Base-by-base conservation (phyloP, 2,797 vertebrate species). In the Gymnoscopelus braueri region DNA sequence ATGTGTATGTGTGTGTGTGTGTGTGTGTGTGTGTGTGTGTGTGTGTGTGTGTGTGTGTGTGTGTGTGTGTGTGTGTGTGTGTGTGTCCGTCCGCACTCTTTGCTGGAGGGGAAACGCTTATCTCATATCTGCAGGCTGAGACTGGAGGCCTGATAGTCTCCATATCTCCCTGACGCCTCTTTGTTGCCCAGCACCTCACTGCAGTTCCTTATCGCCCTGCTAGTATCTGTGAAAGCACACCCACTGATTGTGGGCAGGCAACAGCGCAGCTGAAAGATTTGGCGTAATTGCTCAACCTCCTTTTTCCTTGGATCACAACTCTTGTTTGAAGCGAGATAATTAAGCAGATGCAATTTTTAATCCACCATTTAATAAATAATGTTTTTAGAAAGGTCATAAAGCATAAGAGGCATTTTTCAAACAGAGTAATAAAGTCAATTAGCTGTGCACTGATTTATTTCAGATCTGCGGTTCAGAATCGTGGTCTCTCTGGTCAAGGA, bases 141-240 rank as follows among this genome's bases (percentile, higher is more conserved):
- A 84, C 88, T 76, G 83, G 82, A 87, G 84, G 79, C 82, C 79
- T 83, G 87, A 82, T 87, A 82, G 85, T 85, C 84, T 87, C 82
- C 85, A 75, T 84, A 87, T 91, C 85, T 89, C 70, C 77, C 78
- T 67, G 84, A 87, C 63, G 77, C 84, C 73, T 89, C 88, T 91
- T 91, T 92, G 89, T 92, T 92, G 83, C 74, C 77, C 71, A 81
- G 84, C 92, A 90, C 89, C 91, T 89, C 86, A 81, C 50, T 63
- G 79, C 88, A 71, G 68, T 75, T 83, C 64, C 73, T 62, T 88
- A 92, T 91, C 89, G 51, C 68, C 59, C 60, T 47, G 67, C 32
- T 61, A n/a, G n/a, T n/a, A 90, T 93, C 89, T 81, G 67, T 80
- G 82, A 79, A 88, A 71, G 83, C 72, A 74, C 69, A 67, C 66